Base-by-base conservation (phyloP, 2,888 invertebrate species). In the Pinctada fucata region DNA sequence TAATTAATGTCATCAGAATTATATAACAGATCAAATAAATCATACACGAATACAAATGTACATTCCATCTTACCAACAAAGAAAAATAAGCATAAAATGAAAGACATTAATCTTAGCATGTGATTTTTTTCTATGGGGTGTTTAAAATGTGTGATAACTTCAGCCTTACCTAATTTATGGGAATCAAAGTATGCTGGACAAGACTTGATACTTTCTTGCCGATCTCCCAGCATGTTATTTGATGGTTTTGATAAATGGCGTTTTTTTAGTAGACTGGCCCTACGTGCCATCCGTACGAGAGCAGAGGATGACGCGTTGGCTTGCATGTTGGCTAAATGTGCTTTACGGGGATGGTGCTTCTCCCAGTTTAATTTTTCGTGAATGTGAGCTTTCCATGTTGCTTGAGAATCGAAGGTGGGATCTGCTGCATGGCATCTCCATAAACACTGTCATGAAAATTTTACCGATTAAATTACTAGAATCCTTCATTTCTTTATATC, bases 361-460 rank as follows among this genome's bases (percentile, higher is more conserved):
- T 80, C 77, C 8, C 65, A 75, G 64, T 79, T 77, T 16, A 74
- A 73, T 67, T 83, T 85, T 48, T 85, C 85, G 58, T 95, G 94
- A 83, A 95, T 93, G 92, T 96, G 95, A 84, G 96, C 95, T 89
- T 95, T 95, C 96, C 96, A 96, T 8, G 96, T 96, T 13, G 96
- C 96, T 65, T 94, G 94, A 80, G 95, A 95, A 88, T 95, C 95
- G 92, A 95, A 95, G 84, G 94, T 94, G 87, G 95, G 95, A 88
- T 96, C 96, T 3, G 96, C 95, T 2, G 96, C 96, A 91, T 95
- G 96, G 85, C 94, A 94, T 82, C 96, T 93, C 96, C 96, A 96
- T 79, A 96, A 92, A 88, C 96, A 96, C 93, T 96, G 85, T 3
- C 80, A 83, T 31, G 31, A 31, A 31, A 31, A 31, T 31, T 31